Conservation (phyloP, 2,113 vertebrate genomes). For the Tor tambroides region DNA sequence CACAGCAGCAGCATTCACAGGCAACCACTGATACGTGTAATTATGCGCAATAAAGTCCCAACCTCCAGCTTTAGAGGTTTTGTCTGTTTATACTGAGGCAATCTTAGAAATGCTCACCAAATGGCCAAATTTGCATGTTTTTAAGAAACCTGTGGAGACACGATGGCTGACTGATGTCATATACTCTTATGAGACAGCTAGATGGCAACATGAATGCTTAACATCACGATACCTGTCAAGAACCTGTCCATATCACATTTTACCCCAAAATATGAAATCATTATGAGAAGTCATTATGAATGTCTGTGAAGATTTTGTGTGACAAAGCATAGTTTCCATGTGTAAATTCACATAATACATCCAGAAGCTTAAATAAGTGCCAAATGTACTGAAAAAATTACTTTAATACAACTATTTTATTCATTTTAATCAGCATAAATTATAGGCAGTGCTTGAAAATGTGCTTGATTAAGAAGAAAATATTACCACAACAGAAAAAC, state of each 20-base stretch:
- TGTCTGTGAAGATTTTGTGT: not conserved
- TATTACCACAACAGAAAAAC: not conserved
- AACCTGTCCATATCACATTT: not conserved
- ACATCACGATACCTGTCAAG: not conserved
- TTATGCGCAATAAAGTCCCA: conserved; percentile 15
- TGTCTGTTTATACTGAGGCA: not conserved
- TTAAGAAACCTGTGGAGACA: not conserved
- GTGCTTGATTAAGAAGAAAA: not conserved
- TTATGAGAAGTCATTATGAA: not conserved
- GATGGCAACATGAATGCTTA: not conserved
- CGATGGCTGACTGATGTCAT: not conserved
- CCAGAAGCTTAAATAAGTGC: not conserved
- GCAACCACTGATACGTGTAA: conserved; percentile 11
- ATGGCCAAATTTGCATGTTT: not conserved
- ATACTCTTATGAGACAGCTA: not conserved
- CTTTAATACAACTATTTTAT: not conserved
- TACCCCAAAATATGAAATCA: not conserved
- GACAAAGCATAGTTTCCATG: not conserved
- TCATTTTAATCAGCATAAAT: not conserved
- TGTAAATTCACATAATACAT: not conserved
- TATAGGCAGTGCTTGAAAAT: not conserved
- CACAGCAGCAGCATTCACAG: not conserved
- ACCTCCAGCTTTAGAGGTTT: not conserved
- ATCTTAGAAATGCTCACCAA: not conserved
- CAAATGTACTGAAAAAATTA: not conserved